These are phyloP conservation scores for Symphodus melops DNA, from an alignment of 2,113 vertebrate genomes.

Conservation along the genomic window DNA sequence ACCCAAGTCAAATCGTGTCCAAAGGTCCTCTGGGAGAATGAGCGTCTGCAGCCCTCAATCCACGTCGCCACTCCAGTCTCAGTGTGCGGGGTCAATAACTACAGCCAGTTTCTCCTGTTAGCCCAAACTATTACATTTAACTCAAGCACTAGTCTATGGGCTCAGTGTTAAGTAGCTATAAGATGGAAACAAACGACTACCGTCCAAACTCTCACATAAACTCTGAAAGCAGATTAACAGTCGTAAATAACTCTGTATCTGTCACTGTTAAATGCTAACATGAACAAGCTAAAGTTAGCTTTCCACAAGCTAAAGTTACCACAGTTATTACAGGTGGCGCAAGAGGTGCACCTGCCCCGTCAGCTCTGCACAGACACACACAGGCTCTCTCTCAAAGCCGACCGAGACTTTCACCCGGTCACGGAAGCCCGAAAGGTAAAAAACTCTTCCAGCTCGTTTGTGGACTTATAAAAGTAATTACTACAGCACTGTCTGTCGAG, in stretches of 20 bases:
- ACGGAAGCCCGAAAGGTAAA: no score
- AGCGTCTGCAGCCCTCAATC: slow-evolving; percentile 35
- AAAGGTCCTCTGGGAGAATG: slow-evolving; percentile 67
- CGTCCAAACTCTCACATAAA: no score
- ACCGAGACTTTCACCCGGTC: not conserved
- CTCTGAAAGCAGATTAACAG: not conserved
- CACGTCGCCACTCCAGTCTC: slow-evolving; percentile 70
- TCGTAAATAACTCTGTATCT: not conserved
- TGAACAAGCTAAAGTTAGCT: slow-evolving; percentile 62
- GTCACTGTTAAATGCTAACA: slow-evolving; percentile 21
- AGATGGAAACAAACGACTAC: not conserved
- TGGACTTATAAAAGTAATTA: slow-evolving; percentile 31
- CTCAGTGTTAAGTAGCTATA: not conserved
- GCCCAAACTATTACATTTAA: not conserved
- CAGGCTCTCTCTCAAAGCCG: not conserved
- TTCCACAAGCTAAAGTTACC: slow-evolving; percentile 30
- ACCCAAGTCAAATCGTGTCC: slow-evolving; percentile 55
- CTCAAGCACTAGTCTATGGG: not conserved
- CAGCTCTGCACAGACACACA: not conserved
- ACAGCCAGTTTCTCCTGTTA: slow-evolving; percentile 37
- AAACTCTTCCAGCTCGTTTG: not conserved
- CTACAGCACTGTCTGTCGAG: slow-evolving; percentile 48
- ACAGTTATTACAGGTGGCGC: slow-evolving; percentile 75
- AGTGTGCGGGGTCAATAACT: slow-evolving; percentile 37
- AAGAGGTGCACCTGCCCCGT: slow-evolving; percentile 78